Evolutionary conservation across 1,140 invertebrate genomes (phyloP).

Genomic region (Drosophila tristis): DNA sequence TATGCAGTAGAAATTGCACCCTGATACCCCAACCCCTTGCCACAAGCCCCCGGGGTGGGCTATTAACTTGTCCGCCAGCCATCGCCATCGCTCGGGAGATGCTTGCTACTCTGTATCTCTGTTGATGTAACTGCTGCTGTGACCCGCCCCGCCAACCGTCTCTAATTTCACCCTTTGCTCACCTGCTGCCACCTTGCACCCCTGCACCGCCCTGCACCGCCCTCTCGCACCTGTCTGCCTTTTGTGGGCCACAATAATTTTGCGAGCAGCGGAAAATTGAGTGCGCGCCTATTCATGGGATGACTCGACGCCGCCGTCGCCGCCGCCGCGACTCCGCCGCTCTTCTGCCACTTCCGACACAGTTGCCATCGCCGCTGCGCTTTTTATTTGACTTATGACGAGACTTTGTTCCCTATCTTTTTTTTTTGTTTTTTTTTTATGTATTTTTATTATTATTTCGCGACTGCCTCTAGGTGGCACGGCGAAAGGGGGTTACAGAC

Average conservation of each 20-base stretch:
- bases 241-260: conserved; percentile 50
- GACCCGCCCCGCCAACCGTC: too few species aligned
- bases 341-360: conserved; percentile 42
- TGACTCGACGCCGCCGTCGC: conserved; percentile 42
- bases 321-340: too few species aligned
- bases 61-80: too few species aligned
- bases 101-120: too few species aligned
- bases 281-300: conserved; percentile 73
- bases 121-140: too few species aligned
- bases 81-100: too few species aligned
- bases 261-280: conserved; percentile 58
- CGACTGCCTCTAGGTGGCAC: conserved; percentile 43
- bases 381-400: conserved; percentile 82
- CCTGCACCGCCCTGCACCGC: too few species aligned
- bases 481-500: conserved; percentile 7
- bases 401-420: conserved; percentile 54
- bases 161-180: too few species aligned
- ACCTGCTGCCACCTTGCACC: too few species aligned
- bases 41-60: too few species aligned
- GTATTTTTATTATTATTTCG: conserved; percentile 17
- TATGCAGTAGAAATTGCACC: too few species aligned
- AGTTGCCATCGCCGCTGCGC: conserved; percentile 60
- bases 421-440: conserved; percentile 23
- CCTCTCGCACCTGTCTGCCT: conserved; percentile 32
- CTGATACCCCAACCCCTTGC: too few species aligned